Base-by-base conservation (phyloP, 2,888 invertebrate species). In the Atrina japonica region DNA sequence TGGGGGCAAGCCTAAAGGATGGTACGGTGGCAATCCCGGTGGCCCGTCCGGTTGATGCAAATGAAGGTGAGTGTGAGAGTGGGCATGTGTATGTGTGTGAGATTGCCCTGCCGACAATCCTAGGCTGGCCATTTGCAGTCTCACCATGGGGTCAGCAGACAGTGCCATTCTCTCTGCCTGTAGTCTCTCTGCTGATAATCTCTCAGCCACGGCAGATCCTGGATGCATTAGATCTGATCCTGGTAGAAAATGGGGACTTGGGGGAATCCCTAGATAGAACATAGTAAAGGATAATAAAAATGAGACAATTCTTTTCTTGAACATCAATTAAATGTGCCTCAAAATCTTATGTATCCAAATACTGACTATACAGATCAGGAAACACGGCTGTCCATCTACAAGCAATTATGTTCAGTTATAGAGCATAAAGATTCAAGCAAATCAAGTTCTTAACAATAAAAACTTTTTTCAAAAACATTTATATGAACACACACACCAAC, bases 71-170 rank as follows among this genome's bases (percentile, higher is more conserved):
- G 95, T 94, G 92, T 96, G 96, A 86, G 96, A 95, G 92, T 97
- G 96, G 88, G 96, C 96, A 91, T 96, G 96, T 83, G 96, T 96
- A 92, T 97, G 96, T 88, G 96, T 96, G 92, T 96, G 96, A n/a
- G 83, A 81, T 18, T 73, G 72, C 7, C 75, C 77, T 1, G 83
- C 78, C 6, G 81, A 76, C 9, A 75, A 64, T 35, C 74, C 77
- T 7, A 77, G 73, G 90, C 96, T 96, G 84, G 96, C 96, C 96
- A 97, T 96, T 93, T 97, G 97, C 90, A 97, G 92, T 84, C 97
- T 95, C 80, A 94, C 95, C 95, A 97, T 96, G 76, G 97, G 97
- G 92, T 97, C 97, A 80, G 96, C 79, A 75, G 96, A 96, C 86
- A 96, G 92, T 75, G 96, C 95, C 80, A 87, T 80, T 14, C 86